Evolutionary conservation across 2,888 invertebrate species (phyloP).

Genomic region (Eucera pruinosa): DNA sequence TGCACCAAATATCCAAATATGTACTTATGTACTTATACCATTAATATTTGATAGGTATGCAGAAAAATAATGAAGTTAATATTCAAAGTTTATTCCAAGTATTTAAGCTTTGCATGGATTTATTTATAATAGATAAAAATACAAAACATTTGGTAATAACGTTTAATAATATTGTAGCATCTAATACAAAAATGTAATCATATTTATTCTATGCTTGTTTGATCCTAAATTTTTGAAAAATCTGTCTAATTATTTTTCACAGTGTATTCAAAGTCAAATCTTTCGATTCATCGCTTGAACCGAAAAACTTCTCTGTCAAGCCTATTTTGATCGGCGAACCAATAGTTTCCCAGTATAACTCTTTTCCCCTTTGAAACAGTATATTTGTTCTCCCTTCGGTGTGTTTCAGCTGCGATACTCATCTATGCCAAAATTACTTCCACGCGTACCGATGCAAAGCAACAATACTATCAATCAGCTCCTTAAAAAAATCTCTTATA

Average conservation of each 20-base stretch:
- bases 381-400: not conserved
- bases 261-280: not conserved
- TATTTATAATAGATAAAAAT: no score
- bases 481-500: not conserved
- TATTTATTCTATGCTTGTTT: no score
- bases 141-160: no score
- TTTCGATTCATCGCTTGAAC: not conserved
- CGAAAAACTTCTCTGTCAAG: not conserved
- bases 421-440: constrained; percentile 1
- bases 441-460: not conserved
- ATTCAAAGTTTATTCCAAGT: no score
- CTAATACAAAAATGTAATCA: no score
- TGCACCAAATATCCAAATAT: no score
- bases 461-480: not conserved
- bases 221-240: no score
- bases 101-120: no score
- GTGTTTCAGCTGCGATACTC: not conserved
- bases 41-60: no score
- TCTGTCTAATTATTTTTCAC: not conserved
- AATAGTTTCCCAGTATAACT: not conserved
- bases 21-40: no score
- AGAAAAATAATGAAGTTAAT: no score
- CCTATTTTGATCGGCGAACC: constrained; percentile 1
- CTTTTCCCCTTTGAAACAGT: not conserved
- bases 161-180: no score